Evolutionary conservation across 30 jellyfish, hydroid and myxozoan genomes (phyloP), one percentile per base, ranked within the genome.

Genomic region (Chrysaora quinquecirrha): DNA sequence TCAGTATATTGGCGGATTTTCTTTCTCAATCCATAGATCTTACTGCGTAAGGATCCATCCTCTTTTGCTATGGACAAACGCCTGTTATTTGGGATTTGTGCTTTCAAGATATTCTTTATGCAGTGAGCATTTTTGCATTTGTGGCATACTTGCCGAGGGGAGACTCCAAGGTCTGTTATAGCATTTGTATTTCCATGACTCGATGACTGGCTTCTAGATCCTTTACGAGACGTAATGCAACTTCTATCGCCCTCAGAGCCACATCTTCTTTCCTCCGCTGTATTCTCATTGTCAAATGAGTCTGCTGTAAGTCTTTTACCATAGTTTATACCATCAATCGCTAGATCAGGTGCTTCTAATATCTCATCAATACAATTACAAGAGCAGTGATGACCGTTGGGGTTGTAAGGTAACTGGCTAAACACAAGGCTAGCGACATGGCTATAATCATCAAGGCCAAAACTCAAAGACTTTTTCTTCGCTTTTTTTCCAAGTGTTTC

Each of bases 311-410:
- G 3, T 2, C 80, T 58, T 30, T 35, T 71, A 25, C 85, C 85
- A 27, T 68, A 82, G 33, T 35, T 82, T 78, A 82, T 38, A 9
- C 92, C 92, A 32, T 54, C 18, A 19, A 82, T 58, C 49, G 54
- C 92, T 9, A 82, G 31, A 6, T 82, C 86, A 10, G 92, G 92
- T 21, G 46, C 86, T 1, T 73, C 43, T 14, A 1, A 27, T 56
- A 84, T 54, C 16, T 72, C 88, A 24, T 84, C 95, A 22, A 84
- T 43, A 52, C 95, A 84, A 34, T 73, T 74, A 49, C 95, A 84
- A 1, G 95, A 84, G 68, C 95, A 84, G 32, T 84, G 95, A 34
- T 84, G 95, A 9, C 95, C 95, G 56, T 84, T 84, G 3, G 87
- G 87, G 54, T 84, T 84, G 77, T 12, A 72, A 24, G 95, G 95